Evolutionary conservation across 2,797 vertebrate genomes (phyloP), one percentile per base, ranked within the genome.

Genomic region (Fringilla coelebs): DNA sequence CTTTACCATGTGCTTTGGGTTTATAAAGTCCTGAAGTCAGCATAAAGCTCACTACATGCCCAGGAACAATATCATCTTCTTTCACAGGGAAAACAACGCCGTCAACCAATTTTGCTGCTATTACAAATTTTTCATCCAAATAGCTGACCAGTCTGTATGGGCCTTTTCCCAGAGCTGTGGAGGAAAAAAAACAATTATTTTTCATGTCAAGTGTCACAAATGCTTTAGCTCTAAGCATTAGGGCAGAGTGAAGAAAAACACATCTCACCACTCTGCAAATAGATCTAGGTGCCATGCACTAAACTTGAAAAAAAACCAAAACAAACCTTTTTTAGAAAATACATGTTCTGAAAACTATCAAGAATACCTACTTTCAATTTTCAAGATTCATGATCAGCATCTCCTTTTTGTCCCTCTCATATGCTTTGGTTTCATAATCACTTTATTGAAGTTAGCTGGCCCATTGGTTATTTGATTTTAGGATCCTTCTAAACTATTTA

Each of bases 141-240:
- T 98, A 98, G 74, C 98, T 97, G 91, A 98, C 89, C 96, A 99
- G 94, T 91, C 98, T 98, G 95, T 98, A 98, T 1, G 99, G 99
- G 13, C 99, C 99, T 95, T 99, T 99, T 75, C 99, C 99, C 97
- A 99, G 95, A 91, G 98, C 99, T 99, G 96, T 68, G 88, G 89
- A 77, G 96, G 65, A 32, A 51, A 85, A 40, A 58, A 61, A 11
- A 15, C 46, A 89, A 71, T 94, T 94, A 85, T 32, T 36, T 91
- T 91, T 92, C 55, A 83, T 26, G 19, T 54, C 54, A 85, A 70
- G 18, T 34, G 15, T 66, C 71, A 86, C 58, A 79, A 79, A 63
- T 55, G 15, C 45, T 71, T 66, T 49, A 46, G 25, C 13, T 78
- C 34, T 60, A 38, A 77, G 52, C 34, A 51, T 70, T 75, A 87